phyloP scores from a whole-genome alignment of 1,140 invertebrate species.

The Portunus trituberculatus region DNA sequence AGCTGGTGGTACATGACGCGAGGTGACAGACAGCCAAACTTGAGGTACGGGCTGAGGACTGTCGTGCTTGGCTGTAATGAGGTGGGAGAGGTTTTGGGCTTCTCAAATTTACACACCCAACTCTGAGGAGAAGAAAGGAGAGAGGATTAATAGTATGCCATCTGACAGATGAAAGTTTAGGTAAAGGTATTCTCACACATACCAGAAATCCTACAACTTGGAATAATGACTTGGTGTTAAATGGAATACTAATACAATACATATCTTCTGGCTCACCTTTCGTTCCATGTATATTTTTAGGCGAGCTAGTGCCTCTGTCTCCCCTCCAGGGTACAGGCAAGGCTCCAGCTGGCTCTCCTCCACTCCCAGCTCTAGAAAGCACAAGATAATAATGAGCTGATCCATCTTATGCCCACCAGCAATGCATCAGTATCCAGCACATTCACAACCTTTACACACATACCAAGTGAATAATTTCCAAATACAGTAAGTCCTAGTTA shows the following conservation, averaged over 20 bases:
- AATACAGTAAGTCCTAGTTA: no score
- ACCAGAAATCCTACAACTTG: no score
- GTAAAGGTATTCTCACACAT: no score
- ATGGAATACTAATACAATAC: no score
- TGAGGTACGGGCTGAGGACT: constrained; percentile 87
- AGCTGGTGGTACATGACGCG: constrained; percentile 85
- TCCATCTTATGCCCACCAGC: background rate
- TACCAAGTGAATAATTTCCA: no score
- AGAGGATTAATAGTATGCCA: background rate
- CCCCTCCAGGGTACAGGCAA: constrained; percentile 85
- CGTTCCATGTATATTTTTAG: constrained; percentile 84
- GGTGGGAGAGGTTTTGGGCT: constrained; percentile 87
- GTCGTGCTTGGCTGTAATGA: constrained; percentile 87
- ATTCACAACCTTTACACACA: no score
- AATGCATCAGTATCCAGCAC: no score
- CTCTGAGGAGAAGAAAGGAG: constrained; percentile 73
- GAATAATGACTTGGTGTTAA: no score
- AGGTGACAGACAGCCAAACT: constrained; percentile 82
- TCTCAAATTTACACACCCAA: constrained; percentile 88
- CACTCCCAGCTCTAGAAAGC: constrained; percentile 83
- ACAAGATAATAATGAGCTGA: background rate
- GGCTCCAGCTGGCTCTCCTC: constrained; percentile 80
- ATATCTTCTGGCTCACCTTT: constrained; percentile 79
- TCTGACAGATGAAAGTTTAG: no score
- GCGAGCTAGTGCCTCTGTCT: constrained; percentile 85